Base-by-base conservation (phyloP, 2,113 vertebrate species). In the Hyperopisus bebe region DNA sequence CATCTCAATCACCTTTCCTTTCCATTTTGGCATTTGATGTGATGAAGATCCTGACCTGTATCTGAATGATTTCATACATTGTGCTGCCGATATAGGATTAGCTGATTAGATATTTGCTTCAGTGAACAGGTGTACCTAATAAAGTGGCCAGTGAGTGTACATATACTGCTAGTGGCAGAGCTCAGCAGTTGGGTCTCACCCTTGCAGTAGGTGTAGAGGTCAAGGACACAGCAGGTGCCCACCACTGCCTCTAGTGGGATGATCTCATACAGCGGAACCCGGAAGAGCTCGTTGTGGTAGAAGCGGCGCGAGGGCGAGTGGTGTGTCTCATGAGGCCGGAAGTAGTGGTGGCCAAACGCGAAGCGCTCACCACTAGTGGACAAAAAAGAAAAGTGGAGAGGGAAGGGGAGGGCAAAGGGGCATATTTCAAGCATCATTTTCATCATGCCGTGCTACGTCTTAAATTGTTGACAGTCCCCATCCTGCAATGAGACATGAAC, bases 201-300 rank as follows among this genome's bases (percentile, higher is more conserved):
- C 95, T 99, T 99, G 97, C 98, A 99, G 90, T 97, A 99, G 0
- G 98, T 99, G 93, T 99, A 99, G 3, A 99, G 96, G 93, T 99
- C 98, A 1, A 99, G 94, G 62, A 99, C 98, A 2, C 98, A 99
- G 96, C 98, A 99, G 0, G 96, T 97, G 3, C 95, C 98, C 93
- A 99, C 98, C 92, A 99, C 98, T 0, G 98, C 98, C 93, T 99
- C 98, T 91, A 99, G 92, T 48, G 98, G 98, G 92, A 99, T 99
- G 91, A 99, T 99, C 94, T 99, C 98, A 1, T 99, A 99, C 1
- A 99, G 92, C 0, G 98, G 98, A 94, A 99, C 98, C 47, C 98
- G 96, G 94, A 99, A 99, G 0, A 99, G 95, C 92, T 99, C 98
- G 0, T 99, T 99, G 92, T 99, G 98, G 91, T 99, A 99, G 92